Conservation (phyloP, 2,888 invertebrate genomes). For the Strigamia crassipes region DNA sequence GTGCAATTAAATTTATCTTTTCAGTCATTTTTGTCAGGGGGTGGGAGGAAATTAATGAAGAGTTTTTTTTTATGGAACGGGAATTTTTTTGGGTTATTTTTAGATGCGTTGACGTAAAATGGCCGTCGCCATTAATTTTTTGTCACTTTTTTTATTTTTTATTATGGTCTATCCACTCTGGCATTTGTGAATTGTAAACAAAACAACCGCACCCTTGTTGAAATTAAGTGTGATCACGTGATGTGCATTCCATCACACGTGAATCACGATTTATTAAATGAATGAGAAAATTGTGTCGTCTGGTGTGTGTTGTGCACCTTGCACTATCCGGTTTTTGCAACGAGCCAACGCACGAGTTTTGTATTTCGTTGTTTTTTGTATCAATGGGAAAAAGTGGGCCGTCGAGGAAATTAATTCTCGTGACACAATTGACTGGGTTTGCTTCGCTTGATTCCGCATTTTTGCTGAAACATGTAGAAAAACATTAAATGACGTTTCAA, state of each 20-base stretch:
- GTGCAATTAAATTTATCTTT: not conserved
- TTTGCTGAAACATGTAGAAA: not conserved
- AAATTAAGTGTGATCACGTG: not conserved
- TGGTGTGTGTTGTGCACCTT: not conserved
- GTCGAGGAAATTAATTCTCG: not conserved
- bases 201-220: not conserved
- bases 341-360: not conserved
- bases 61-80: too few relatives aligned
- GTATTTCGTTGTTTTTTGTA: not conserved
- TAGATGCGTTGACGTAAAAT: too few relatives aligned
- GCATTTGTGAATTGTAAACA: not conserved
- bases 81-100: too few relatives aligned
- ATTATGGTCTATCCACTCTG: not conserved
- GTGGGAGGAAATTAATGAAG: not conserved
- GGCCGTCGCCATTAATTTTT: too few relatives aligned
- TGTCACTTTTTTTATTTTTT: too few relatives aligned
- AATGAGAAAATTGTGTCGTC: not conserved
- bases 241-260: not conserved
- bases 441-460: not conserved
- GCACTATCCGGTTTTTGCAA: not conserved
- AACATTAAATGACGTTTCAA: not conserved
- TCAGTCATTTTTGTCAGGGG: not conserved
- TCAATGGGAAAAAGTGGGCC: too few relatives aligned
- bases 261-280: not conserved
- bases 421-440: not conserved